These are phyloP conservation scores for Myzus persicae DNA, from an alignment of 1,140 invertebrate genomes.

Conservation along the genomic window DNA sequence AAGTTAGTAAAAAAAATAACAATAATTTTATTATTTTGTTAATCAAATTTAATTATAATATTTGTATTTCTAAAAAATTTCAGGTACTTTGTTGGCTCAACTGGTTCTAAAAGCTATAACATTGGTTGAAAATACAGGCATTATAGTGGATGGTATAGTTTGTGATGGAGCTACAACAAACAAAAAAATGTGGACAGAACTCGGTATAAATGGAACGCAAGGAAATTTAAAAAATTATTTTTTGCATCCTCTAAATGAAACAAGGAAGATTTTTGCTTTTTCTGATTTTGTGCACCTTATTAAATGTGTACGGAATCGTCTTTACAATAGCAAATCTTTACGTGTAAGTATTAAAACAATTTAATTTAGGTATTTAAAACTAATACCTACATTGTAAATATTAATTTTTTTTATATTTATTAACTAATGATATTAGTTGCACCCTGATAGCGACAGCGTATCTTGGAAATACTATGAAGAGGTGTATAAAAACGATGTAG, in stretches of 20 bases:
- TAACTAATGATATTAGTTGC: not conserved
- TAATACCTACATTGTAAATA: not conserved
- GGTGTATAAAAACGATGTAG: constrained; percentile 6
- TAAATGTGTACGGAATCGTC: not conserved
- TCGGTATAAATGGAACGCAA: not conserved
- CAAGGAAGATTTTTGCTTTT: constrained; percentile 5
- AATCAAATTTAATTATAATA: not conserved
- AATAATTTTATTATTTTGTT: not conserved
- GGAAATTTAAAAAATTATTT: not conserved
- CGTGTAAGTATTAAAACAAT: not conserved
- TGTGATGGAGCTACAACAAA: not conserved
- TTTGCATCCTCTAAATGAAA: not conserved
- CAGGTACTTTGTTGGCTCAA: not conserved
- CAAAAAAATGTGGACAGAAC: constrained; percentile 12
- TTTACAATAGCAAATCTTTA: constrained; percentile 7
- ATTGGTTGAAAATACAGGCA: not conserved
- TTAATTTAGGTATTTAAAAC: not conserved
- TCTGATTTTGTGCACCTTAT: constrained; percentile 5
- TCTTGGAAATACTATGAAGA: constrained; percentile 7
- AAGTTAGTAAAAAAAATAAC: not conserved
- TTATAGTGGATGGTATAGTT: not conserved
- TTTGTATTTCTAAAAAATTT: not conserved
- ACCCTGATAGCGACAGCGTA: not conserved
- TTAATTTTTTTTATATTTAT: not conserved
- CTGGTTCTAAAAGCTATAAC: not conserved